Conservation (phyloP, 2,797 vertebrate genomes). For the Mormyrus hasselquistii region DNA sequence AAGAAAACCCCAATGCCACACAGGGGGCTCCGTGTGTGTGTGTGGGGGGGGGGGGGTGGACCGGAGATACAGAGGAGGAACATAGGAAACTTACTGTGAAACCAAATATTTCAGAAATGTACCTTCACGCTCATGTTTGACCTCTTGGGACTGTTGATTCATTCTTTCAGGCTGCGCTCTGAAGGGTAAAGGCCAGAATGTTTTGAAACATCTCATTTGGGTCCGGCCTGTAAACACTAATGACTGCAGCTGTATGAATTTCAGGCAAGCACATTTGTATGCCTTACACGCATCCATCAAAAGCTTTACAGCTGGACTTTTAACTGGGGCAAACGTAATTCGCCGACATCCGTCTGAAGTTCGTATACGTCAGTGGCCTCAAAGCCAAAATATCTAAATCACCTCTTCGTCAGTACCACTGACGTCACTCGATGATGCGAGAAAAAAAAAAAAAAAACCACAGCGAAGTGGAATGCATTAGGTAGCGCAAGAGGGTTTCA, state of each 20-base stretch:
- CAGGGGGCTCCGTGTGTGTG: not conserved
- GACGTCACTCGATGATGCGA: not conserved
- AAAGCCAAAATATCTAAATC: not conserved
- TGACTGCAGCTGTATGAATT: not conserved
- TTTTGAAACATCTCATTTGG: not conserved
- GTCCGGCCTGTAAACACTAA: not conserved
- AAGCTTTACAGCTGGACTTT: not conserved
- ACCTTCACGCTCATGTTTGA: not conserved
- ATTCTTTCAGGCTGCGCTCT: not conserved
- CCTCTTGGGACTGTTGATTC: not conserved
- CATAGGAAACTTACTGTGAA: not conserved
- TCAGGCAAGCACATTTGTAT: not conserved
- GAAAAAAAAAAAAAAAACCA: not conserved
- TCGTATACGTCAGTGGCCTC: not conserved
- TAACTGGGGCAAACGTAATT: not conserved
- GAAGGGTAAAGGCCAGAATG: not conserved
- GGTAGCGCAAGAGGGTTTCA: not conserved
- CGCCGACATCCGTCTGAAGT: not conserved
- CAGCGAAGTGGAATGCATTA: not conserved
- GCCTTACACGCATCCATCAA: not conserved
- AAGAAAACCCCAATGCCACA: not conserved
- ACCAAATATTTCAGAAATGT: not conserved
- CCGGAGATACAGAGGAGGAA: not conserved
- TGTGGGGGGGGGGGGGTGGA: not conserved
- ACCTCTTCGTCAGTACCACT: not conserved